Evolutionary conservation across 2,797 vertebrate genomes (phyloP).

Genomic region (Poeciliopsis infans): DNA sequence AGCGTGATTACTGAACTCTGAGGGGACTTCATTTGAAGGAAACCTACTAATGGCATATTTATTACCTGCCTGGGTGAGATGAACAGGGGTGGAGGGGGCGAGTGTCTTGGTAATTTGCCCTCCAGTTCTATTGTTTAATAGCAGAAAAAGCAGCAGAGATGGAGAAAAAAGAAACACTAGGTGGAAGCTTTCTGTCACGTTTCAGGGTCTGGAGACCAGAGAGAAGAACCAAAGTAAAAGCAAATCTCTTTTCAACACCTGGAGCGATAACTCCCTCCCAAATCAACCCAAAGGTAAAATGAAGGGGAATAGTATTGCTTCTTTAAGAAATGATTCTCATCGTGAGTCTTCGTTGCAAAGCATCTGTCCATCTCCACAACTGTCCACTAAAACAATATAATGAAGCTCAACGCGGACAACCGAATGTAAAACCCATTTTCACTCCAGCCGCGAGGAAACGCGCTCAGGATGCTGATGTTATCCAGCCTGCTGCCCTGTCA

Average conservation of each 20-base stretch:
- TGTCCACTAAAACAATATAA: not conserved
- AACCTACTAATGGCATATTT: conserved; percentile 59
- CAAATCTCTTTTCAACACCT: not conserved
- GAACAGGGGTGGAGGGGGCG: not conserved
- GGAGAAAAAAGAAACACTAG: too few relatives aligned
- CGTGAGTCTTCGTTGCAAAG: not conserved
- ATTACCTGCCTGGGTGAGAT: conserved; percentile 44
- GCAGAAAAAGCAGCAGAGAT: not conserved
- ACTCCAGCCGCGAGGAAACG: conserved; percentile 24
- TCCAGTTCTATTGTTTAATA: conserved; percentile 20
- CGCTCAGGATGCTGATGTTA: conserved; percentile 13
- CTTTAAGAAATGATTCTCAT: not conserved
- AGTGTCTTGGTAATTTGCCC: conserved; percentile 12
- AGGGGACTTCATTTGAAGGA: conserved; percentile 52
- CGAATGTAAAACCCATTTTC: not conserved
- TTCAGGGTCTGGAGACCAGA: not conserved
- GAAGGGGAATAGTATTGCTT: not conserved
- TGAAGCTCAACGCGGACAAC: not conserved
- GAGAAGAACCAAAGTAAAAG: not conserved
- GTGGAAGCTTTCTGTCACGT: not conserved
- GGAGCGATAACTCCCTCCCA: not conserved
- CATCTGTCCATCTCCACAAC: not conserved
- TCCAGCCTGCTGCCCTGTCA: not conserved
- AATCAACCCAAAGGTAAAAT: not conserved
- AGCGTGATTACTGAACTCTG: conserved; percentile 64